A percentile compares a stretch with the other conserved stretches of the same genome.
Evolutionary conservation across 2,888 invertebrate species (phyloP).

Genomic region (Tortricodes alternella): DNA sequence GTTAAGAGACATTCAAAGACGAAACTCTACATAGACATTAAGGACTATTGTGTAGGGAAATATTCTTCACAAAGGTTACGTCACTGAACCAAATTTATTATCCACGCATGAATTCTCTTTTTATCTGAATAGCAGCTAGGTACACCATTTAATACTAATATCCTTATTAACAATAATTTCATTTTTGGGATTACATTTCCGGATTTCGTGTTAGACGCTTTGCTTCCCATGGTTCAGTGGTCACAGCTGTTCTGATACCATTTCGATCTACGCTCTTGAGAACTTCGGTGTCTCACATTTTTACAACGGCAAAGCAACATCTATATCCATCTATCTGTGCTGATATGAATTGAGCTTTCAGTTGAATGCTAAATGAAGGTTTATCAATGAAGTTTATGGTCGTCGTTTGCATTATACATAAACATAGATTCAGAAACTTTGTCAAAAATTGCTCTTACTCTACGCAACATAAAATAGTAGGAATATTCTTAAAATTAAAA

Average conservation of each 20-base stretch:
- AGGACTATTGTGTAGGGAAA: too few species aligned
- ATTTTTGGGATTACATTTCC: neutral
- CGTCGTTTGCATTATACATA: too few species aligned
- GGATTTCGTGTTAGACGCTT: neutral
- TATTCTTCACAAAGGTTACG: too few species aligned
- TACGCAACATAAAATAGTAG: too few species aligned
- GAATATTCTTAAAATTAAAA: too few species aligned
- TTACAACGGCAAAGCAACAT: conserved; percentile 3
- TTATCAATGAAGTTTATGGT: too few species aligned
- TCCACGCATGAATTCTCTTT: neutral
- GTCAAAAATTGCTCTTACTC: too few species aligned
- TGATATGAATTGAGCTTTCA: too few species aligned
- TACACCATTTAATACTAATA: conserved; percentile 1
- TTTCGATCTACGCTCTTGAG: conserved; percentile 3
- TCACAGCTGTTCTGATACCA: conserved; percentile 9
- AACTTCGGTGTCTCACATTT: conserved; percentile 7
- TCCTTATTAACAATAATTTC: neutral
- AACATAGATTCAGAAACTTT: too few species aligned
- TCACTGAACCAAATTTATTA: neutral
- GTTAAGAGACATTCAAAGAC: neutral
- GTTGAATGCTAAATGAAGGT: too few species aligned
- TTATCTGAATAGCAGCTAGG: neutral
- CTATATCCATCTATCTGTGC: too few species aligned
- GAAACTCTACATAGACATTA: too few species aligned
- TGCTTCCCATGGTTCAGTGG: neutral